A percentile compares a stretch with the other conserved stretches of the same genome.
Conservation (phyloP, 2,888 invertebrate genomes). For the Polydrusus tereticollis region DNA sequence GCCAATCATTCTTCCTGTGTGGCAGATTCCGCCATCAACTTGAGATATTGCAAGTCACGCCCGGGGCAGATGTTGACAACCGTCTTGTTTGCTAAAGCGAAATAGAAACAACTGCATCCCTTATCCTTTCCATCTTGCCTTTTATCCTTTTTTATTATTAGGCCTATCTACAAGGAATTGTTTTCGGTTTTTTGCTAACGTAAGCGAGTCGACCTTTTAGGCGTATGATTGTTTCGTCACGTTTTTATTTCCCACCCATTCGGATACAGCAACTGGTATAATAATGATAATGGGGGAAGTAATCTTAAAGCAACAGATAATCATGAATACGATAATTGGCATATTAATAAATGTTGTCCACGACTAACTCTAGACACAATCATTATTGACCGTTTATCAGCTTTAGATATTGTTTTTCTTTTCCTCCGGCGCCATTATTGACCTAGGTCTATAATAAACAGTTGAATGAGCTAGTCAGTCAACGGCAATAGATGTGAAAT, state of each 20-base stretch:
- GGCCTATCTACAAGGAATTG: slow-evolving; percentile 36
- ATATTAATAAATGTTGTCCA: too few relatives aligned
- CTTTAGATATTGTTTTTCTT: too few relatives aligned
- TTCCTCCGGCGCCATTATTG: too few relatives aligned
- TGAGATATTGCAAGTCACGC: slow-evolving; percentile 64
- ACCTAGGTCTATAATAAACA: too few relatives aligned
- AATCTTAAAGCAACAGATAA: background rate
- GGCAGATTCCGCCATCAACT: slow-evolving; percentile 41
- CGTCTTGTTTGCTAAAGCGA: slow-evolving; percentile 45
- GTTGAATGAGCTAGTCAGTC: too few relatives aligned
- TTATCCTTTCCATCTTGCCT: slow-evolving; percentile 17
- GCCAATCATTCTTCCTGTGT: slow-evolving; percentile 46
- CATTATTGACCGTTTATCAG: too few relatives aligned
- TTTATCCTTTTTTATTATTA: slow-evolving; percentile 38
- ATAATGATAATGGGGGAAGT: background rate
- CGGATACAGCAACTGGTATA: slow-evolving; percentile 2
- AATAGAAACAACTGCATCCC: slow-evolving; percentile 42
- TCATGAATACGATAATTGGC: too few relatives aligned
- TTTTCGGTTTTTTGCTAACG: slow-evolving; percentile 35
- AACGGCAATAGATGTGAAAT: too few relatives aligned
- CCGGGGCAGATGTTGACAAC: slow-evolving; percentile 60
- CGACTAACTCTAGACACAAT: too few relatives aligned
- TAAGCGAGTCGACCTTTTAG: slow-evolving; percentile 3
- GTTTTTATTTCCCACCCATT: slow-evolving; percentile 27
- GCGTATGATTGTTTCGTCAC: slow-evolving; percentile 35